Evolutionary conservation across 2,797 vertebrate species (phyloP), one percentile per base, ranked within the genome.

Genomic region (Coracias cyanogaster): DNA sequence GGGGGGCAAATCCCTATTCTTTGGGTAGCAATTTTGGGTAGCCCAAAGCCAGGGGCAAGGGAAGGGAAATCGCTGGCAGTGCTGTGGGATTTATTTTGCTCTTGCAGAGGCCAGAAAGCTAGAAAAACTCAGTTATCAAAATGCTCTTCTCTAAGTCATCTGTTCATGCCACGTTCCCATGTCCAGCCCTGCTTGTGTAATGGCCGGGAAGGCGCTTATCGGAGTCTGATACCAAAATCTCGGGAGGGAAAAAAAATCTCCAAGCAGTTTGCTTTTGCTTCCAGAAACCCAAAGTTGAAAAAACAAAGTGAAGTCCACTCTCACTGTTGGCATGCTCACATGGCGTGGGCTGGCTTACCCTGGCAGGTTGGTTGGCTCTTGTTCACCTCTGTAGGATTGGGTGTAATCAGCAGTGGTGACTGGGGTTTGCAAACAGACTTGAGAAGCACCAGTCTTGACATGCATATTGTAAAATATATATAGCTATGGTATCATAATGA

Each of bases 161-260:
- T 97, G 83, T 89, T 94, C 62, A 9, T 86, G 55, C 67, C 14
- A 17, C 1, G 0, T 96, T 97, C 93, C 95, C 96, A 88, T 95
- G 93, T 97, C 94, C 95, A 94, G 61, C 94, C 92, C 78, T 92
- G 76, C 89, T 93, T 96, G 94, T 96, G 86, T 95, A 95, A 97
- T 8, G 29, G 61, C 49, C 16, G 3, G 94, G 94, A 93, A 96
- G 57, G 49, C 1, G 31, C 89, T 97, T 97, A 97, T 97, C 95
- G 78, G 79, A 66, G 84, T 25, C 95, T 93, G 96, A 96, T 96
- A 97, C 90, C 61, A 57, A 70, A 89, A 52, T 82, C 96, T 95
- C 94, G 65, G 66, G 86, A 89, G 94, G 24, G 33, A 24, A 60
- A 2, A 82, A 86, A 89, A 87, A 89, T 72, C 83, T 84, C 80